Evolutionary conservation across 2,113 vertebrate species (phyloP).

Genomic region (Pterophyllum scalare): DNA sequence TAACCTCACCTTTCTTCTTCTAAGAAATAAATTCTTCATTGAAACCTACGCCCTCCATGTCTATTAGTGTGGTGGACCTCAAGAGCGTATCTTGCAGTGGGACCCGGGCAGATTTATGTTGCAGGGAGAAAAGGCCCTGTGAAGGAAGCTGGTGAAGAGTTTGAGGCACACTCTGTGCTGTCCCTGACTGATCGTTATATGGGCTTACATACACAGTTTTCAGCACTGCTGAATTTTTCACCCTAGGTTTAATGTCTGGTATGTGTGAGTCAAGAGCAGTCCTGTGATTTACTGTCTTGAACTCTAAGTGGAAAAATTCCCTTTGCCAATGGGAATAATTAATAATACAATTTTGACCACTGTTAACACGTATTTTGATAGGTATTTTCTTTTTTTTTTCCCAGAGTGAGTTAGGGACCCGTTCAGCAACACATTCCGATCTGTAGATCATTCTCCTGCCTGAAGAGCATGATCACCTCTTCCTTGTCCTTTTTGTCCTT

Average conservation of each 20-base stretch:
- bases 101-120: conserved; percentile 68
- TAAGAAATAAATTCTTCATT: conserved; percentile 64
- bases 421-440: background rate
- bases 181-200: conserved; percentile 47
- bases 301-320: conserved; percentile 65
- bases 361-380: background rate
- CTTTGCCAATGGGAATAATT: conserved; percentile 54
- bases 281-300: conserved; percentile 69
- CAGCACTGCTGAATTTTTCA: conserved; percentile 64
- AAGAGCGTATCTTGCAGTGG: conserved; percentile 43
- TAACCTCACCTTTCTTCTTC: conserved; percentile 27
- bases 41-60: conserved; percentile 60
- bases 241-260: conserved; percentile 75
- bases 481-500: background rate
- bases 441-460: background rate
- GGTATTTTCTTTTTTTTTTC: background rate
- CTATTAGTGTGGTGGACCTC: conserved; percentile 49
- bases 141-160: conserved; percentile 58
- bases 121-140: background rate
- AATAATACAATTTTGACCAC: conserved; percentile 37
- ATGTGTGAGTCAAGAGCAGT: conserved; percentile 59
- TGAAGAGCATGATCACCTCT: background rate
- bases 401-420: conserved; percentile 4
- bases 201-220: conserved; percentile 50
- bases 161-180: conserved; percentile 45